Evolutionary conservation across 2,113 vertebrate species (phyloP).

Genomic region (Empidonax alnorum): DNA sequence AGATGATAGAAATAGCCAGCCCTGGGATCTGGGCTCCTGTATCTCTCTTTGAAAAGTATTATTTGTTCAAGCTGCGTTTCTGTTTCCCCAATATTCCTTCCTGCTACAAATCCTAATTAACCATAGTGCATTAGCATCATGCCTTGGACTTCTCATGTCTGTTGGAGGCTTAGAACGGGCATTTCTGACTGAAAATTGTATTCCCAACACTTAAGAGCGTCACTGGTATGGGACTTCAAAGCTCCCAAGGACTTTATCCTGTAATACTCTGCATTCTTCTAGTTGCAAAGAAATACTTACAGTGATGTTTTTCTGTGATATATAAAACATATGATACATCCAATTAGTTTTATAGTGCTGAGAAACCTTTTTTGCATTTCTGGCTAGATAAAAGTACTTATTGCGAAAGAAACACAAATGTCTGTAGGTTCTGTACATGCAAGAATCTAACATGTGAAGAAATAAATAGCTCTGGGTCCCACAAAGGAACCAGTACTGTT

Average conservation of each 20-base stretch:
- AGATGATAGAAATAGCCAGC: background rate
- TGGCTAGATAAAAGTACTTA: background rate
- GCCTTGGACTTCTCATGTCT: background rate
- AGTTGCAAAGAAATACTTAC: background rate
- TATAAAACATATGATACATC: background rate
- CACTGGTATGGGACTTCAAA: background rate
- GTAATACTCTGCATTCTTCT: background rate
- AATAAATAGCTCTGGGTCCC: constrained; percentile 40
- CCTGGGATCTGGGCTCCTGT: background rate
- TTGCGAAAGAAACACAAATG: background rate
- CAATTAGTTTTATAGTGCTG: background rate
- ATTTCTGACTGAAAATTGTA: background rate
- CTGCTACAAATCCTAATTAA: background rate
- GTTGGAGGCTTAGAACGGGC: background rate
- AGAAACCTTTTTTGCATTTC: background rate
- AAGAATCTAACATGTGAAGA: background rate
- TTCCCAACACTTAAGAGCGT: background rate
- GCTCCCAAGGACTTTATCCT: background rate
- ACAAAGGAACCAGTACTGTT: constrained; percentile 23
- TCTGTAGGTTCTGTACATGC: background rate
- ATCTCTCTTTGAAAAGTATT: background rate
- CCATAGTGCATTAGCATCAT: background rate
- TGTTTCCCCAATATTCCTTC: background rate
- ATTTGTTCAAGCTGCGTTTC: background rate
- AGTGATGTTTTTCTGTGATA: background rate